These are phyloP conservation scores for Enteromius trimaculatus DNA, from an alignment of 2,797 vertebrate genomes.

Conservation along the genomic window DNA sequence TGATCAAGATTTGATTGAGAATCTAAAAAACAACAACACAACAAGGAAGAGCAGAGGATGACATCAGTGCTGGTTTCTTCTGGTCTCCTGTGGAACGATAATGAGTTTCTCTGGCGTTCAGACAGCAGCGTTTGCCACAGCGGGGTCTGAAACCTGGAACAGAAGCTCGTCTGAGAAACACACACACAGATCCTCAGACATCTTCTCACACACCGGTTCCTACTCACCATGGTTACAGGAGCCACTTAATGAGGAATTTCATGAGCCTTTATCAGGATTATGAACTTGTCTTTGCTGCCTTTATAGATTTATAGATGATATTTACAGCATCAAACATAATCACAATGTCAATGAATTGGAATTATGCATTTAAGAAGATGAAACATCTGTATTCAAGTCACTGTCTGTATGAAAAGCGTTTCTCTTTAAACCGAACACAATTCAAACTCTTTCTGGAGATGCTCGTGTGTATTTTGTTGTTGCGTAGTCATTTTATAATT, in stretches of 20 bases:
- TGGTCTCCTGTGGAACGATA: constrained; percentile 20
- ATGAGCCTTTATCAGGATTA: neutral
- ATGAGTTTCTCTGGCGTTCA: constrained; percentile 20
- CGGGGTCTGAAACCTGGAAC: constrained; percentile 16
- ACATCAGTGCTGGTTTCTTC: neutral
- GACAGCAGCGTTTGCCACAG: constrained; percentile 25
- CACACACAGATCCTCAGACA: neutral
- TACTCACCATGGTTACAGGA: neutral
- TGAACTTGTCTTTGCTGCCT: neutral
- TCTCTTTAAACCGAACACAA: neutral
- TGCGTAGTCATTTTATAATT: neutral
- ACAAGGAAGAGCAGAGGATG: neutral
- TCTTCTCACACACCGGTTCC: neutral
- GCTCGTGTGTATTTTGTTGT: neutral
- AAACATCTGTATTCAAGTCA: neutral
- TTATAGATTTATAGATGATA: neutral
- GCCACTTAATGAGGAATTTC: neutral
- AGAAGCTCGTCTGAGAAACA: neutral
- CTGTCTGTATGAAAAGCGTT: neutral
- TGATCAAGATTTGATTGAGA: neutral
- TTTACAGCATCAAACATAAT: neutral
- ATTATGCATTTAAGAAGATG: neutral
- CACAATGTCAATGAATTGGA: neutral
- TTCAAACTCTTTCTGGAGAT: neutral
- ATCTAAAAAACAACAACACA: neutral